A percentile compares a stretch with the other conserved stretches of the same genome.
Conservation (phyloP, 2,113 vertebrate species). For the Microcebus griseorufus region DNA sequence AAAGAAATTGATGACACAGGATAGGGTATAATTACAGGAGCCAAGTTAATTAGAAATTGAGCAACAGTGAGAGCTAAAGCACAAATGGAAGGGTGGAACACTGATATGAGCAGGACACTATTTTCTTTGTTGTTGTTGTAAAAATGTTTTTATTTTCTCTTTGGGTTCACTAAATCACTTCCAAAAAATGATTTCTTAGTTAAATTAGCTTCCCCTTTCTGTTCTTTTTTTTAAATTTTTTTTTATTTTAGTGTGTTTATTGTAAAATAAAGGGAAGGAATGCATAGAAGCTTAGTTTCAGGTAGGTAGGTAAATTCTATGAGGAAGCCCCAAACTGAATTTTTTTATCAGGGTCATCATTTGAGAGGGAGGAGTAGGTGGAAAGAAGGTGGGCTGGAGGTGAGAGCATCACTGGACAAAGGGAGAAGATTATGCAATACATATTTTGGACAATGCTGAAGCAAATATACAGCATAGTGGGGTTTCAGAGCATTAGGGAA, state of each 20-base stretch:
- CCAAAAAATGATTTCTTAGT: neutral
- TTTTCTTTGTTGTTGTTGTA: neutral
- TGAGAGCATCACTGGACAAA: neutral
- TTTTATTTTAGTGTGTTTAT: neutral
- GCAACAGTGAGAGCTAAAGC: neutral
- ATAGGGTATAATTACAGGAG: neutral
- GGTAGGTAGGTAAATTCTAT: neutral
- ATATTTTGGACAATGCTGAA: neutral
- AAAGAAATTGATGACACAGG: neutral
- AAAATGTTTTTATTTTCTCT: conserved; percentile 2
- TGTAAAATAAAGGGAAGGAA: neutral
- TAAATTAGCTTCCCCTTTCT: neutral
- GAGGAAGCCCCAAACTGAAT: neutral
- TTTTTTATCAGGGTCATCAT: neutral
- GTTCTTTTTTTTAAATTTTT: neutral
- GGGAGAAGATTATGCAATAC: neutral
- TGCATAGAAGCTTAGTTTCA: neutral
- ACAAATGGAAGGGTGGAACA: neutral
- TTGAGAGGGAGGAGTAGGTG: neutral
- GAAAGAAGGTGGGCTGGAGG: neutral
- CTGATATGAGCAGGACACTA: neutral
- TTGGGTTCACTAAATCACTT: neutral
- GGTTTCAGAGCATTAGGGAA: neutral
- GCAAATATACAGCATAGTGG: neutral
- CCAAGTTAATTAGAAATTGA: neutral